Percentiles rank a stretch among this genome's conserved stretches.
These are phyloP conservation scores for Dimorphilus gyrociliatus DNA, from an alignment of 2,888 invertebrate genomes.

Conservation along the genomic window DNA sequence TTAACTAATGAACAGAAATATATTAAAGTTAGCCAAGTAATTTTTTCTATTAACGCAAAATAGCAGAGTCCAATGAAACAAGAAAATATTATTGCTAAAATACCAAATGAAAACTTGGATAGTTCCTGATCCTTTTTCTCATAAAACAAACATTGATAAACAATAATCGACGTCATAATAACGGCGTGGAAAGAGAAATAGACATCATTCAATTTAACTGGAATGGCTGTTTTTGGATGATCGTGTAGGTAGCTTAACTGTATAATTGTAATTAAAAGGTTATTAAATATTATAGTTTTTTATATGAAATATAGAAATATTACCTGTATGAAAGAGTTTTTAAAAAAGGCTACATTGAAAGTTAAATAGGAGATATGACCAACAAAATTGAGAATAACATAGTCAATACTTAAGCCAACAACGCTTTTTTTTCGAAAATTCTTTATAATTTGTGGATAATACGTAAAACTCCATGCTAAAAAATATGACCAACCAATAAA, in stretches of 20 bases:
- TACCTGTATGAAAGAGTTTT: conserved; percentile 8
- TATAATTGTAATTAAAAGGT: neutral
- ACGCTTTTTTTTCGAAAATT: conserved; percentile 9
- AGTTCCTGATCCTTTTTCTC: conserved; percentile 40
- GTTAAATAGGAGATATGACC: conserved; percentile 10
- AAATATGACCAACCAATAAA: conserved; percentile 10
- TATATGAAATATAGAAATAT: conserved; percentile 6
- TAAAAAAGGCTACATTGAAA: conserved; percentile 9
- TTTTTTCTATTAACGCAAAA: conserved; percentile 16
- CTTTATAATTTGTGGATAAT: conserved; percentile 11
- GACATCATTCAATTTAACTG: conserved; percentile 79
- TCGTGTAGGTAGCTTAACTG: neutral
- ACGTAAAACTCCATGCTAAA: conserved; percentile 6
- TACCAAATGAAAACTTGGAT: neutral
- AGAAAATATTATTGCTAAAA: too few species aligned
- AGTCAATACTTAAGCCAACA: conserved; percentile 11
- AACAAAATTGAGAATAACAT: conserved; percentile 8
- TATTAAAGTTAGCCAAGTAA: conserved; percentile 57
- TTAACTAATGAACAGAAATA: conserved; percentile 85
- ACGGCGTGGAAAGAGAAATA: conserved; percentile 79
- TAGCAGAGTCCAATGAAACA: too few species aligned
- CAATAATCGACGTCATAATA: conserved; percentile 60
- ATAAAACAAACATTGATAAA: conserved; percentile 66
- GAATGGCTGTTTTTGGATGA: conserved; percentile 68
- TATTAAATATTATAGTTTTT: too few species aligned